Evolutionary conservation across 2,797 vertebrate species (phyloP).

Genomic region (Hozukius guyotensis): DNA sequence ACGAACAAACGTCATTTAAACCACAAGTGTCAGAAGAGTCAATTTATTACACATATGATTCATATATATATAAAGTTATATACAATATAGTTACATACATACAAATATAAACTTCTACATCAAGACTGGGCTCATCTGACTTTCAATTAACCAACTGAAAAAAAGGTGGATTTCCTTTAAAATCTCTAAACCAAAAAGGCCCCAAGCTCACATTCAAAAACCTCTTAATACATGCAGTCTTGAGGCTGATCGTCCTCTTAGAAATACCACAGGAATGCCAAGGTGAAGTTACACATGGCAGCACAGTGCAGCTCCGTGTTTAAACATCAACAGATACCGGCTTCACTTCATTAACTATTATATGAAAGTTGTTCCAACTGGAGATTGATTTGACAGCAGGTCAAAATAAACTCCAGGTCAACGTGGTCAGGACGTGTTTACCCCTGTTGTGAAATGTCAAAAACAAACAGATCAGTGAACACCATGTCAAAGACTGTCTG

Average conservation of each 20-base stretch:
- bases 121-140: background rate
- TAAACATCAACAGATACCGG: background rate
- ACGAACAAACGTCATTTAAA: background rate
- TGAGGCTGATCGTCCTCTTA: conserved; percentile 43
- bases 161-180: conserved; percentile 20
- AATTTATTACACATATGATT: conserved; percentile 65
- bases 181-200: background rate
- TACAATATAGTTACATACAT: conserved; percentile 64
- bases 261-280: conserved; percentile 53
- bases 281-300: conserved; percentile 11
- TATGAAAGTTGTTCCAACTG: background rate
- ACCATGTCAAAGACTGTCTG: background rate
- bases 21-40: conserved; percentile 34
- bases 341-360: background rate
- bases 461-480: background rate
- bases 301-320: background rate
- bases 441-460: background rate
- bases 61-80: conserved; percentile 52
- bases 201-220: conserved; percentile 31
- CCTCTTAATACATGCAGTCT: conserved; percentile 48
- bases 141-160: conserved; percentile 10
- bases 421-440: background rate
- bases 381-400: background rate
- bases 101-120: conserved; percentile 56
- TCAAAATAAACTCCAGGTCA: background rate